These are phyloP conservation scores for Pterocles gutturalis DNA, from an alignment of 2,113 vertebrate genomes.

Conservation along the genomic window DNA sequence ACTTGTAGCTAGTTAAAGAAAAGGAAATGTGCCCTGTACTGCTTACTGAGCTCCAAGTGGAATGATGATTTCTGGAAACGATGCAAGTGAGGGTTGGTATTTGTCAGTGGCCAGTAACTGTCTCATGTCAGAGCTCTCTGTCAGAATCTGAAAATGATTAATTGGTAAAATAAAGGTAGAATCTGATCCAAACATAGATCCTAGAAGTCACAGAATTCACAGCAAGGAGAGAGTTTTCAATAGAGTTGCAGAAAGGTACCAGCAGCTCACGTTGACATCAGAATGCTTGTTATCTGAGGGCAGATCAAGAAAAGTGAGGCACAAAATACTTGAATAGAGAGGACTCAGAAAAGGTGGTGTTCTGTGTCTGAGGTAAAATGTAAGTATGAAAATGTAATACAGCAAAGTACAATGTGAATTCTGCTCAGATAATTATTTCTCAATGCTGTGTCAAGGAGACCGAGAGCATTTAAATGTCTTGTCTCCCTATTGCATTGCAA, in stretches of 20 bases:
- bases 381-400: not conserved
- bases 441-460: not conserved
- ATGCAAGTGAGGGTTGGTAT: not conserved
- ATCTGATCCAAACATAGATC: not conserved
- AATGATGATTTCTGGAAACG: not conserved
- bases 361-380: not conserved
- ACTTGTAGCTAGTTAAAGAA: not conserved
- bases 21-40: not conserved
- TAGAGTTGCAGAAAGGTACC: not conserved
- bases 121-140: not conserved
- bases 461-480: not conserved
- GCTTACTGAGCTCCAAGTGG: not conserved
- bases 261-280: not conserved
- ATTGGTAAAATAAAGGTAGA: not conserved
- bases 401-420: not conserved
- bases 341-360: not conserved
- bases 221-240: not conserved
- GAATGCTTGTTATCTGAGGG: not conserved
- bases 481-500: not conserved
- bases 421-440: not conserved
- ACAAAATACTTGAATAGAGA: not conserved
- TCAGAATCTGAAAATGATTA: not conserved
- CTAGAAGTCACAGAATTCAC: not conserved
- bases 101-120: not conserved
- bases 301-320: not conserved